Evolutionary conservation across 1,140 invertebrate genomes (phyloP).

Genomic region (Drosophila sulfurigaster): DNA sequence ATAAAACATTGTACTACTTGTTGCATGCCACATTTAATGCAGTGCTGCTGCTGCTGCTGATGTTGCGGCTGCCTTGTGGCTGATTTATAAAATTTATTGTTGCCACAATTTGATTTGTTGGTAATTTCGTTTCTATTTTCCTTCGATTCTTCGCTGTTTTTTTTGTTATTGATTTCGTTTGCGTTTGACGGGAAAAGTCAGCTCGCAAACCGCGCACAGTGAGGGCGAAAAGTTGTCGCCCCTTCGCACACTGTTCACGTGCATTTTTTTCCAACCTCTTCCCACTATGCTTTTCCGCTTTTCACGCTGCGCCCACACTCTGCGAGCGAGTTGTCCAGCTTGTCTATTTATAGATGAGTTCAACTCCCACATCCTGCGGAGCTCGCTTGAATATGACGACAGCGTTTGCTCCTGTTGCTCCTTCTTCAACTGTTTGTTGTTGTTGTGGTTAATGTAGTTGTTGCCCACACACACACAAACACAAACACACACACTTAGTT

Average conservation of each 20-base stretch:
- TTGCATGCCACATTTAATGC: conserved; percentile 21
- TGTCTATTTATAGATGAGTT: conserved; percentile 50
- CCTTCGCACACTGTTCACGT: not conserved
- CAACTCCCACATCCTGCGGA: conserved; percentile 38
- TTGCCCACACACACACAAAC: not conserved
- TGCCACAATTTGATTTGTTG: conserved; percentile 51
- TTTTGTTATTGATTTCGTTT: conserved; percentile 60
- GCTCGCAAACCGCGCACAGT: not conserved
- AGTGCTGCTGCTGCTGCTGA: not conserved
- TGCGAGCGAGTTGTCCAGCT: conserved; percentile 20
- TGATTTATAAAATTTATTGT: conserved; percentile 42
- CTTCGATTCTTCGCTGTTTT: too few species aligned
- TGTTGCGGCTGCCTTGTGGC: not conserved
- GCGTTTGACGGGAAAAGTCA: conserved; percentile 24
- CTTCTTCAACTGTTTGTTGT: conserved; percentile 8
- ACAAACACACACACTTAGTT: not conserved
- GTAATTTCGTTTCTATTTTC: conserved; percentile 18
- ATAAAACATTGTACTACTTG: conserved; percentile 13
- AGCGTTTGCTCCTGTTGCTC: conserved; percentile 33
- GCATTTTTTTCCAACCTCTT: conserved; percentile 10
- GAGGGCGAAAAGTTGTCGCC: conserved; percentile 19
- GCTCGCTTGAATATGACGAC: conserved; percentile 64
- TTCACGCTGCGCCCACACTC: not conserved
- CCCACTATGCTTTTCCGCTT: not conserved
- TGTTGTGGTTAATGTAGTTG: conserved; percentile 26